Evolutionary conservation across 92 coral and sea anemone species (phyloP).

Genomic region (Palythoa caribaeorum): DNA sequence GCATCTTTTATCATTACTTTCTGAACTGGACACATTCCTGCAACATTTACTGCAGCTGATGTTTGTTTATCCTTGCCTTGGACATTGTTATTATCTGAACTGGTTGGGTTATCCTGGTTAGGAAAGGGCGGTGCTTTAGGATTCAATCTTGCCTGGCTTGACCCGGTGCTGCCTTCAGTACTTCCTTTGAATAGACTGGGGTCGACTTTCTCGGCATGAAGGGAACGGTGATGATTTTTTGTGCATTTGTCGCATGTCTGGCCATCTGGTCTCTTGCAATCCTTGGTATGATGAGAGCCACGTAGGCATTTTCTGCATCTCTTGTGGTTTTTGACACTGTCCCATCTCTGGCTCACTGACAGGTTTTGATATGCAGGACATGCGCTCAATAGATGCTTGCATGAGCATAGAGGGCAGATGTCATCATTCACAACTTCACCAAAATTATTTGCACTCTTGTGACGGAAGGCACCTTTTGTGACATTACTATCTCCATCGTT

Average conservation of each 20-base stretch:
- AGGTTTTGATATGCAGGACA: constrained; percentile 36
- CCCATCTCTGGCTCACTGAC: constrained; percentile 51
- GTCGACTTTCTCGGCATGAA: constrained; percentile 50
- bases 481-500: not conserved
- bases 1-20: constrained; percentile 53
- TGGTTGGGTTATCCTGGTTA: constrained; percentile 33
- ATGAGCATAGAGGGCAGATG: constrained; percentile 29
- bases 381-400: constrained; percentile 32
- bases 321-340: constrained; percentile 33
- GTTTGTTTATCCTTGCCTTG: constrained; percentile 38
- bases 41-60: constrained; percentile 27
- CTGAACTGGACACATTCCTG: constrained; percentile 76
- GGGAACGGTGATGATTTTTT: constrained; percentile 67
- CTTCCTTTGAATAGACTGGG: constrained; percentile 2
- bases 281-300: constrained; percentile 68
- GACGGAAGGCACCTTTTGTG: not conserved
- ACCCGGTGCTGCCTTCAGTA: constrained; percentile 7
- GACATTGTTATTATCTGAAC: constrained; percentile 28
- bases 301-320: constrained; percentile 54
- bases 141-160: constrained; percentile 33
- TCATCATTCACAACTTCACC: constrained; percentile 46
- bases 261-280: constrained; percentile 63
- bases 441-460: constrained; percentile 34
- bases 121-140: constrained; percentile 46
- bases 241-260: constrained; percentile 66